Base-by-base conservation (phyloP, 1,140 invertebrate species). In the Eueides isabella region DNA sequence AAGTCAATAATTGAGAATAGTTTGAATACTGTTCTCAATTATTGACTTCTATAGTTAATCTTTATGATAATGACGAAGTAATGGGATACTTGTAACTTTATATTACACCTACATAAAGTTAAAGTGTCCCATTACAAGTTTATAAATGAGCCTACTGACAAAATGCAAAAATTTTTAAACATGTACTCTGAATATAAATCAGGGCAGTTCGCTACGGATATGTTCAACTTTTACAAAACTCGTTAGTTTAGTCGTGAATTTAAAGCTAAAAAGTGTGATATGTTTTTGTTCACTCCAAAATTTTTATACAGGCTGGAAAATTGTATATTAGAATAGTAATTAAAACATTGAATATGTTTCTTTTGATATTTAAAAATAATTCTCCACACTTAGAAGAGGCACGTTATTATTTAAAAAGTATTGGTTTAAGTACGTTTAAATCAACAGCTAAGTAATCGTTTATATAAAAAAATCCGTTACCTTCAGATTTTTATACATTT, bases 231-330 rank as follows among this genome's bases (percentile, higher is more conserved):
- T 55, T 55, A 23, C 23, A 12, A 55, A 55, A 55, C 48, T 55
- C 48, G 48, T 55, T 55, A 55, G 48, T 55, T 55, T 23, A 55
- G 48, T 55, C 48, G 19, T 55, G 23, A 55, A 55, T 55, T 55
- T 55, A 55, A 55, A 55, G 48, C 48, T 55, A 11, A 55, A 55
- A 55, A 23, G 44, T 23, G 2, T 48, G 7, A 48, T 48, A 48
- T 19, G n/a, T 44, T 41, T 44, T 44, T 23, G 41, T 44, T 44
- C 41, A 19, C n/a, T 16, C 41, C 41, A 19, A 55, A 55, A 55
- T 55, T 55, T 9, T 55, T 55, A 55, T 12, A 11, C 12, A 26
- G 11, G 9, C 12, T 26, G 48, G 23, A 55, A 55, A 14, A 55
- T 23, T 55, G 23, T 26, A 12, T 26, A 26, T 55, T 55, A 55